phyloP scores from a whole-genome alignment of 2,888 invertebrate species.

The Eristalis intricaria region DNA sequence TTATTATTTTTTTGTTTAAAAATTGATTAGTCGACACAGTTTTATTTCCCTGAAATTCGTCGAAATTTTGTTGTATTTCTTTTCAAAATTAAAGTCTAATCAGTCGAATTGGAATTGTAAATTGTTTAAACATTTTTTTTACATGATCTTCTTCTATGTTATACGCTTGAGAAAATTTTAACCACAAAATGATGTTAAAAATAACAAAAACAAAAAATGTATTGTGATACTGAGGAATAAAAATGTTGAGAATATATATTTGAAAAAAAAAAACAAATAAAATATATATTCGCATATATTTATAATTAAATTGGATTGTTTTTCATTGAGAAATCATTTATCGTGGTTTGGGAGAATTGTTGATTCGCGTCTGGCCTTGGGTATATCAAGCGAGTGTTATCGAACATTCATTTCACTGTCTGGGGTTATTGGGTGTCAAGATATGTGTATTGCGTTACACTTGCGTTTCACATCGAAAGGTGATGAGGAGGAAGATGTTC shows the following conservation, averaged over 20 bases:
- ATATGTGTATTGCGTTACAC: not conserved
- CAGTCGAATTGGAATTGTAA: conserved; percentile 17
- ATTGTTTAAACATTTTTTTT: conserved; percentile 16
- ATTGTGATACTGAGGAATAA: conserved; percentile 62
- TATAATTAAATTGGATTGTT: conserved; percentile 29
- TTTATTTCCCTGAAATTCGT: conserved; percentile 24
- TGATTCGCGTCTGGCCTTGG: conserved; percentile 1
- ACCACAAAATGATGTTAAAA: conserved; percentile 1
- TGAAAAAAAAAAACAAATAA: conserved; percentile 35
- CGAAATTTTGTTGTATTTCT: not conserved
- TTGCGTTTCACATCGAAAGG: not conserved
- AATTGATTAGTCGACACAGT: conserved; percentile 46
- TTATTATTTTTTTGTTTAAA: conserved; percentile 6
- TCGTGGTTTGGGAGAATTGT: not conserved
- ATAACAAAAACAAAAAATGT: conserved; percentile 33
- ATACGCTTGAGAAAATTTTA: conserved; percentile 41
- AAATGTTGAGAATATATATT: conserved; percentile 44
- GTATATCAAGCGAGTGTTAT: not conserved
- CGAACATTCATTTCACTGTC: not conserved
- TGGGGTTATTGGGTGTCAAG: not conserved
- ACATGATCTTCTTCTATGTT: conserved; percentile 18
- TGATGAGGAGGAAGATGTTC: not conserved
- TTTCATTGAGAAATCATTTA: conserved; percentile 15
- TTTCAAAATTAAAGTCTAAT: conserved; percentile 4
- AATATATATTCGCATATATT: conserved; percentile 48